Conservation (phyloP, 2,797 vertebrate genomes). For the Cyclopterus lumpus region DNA sequence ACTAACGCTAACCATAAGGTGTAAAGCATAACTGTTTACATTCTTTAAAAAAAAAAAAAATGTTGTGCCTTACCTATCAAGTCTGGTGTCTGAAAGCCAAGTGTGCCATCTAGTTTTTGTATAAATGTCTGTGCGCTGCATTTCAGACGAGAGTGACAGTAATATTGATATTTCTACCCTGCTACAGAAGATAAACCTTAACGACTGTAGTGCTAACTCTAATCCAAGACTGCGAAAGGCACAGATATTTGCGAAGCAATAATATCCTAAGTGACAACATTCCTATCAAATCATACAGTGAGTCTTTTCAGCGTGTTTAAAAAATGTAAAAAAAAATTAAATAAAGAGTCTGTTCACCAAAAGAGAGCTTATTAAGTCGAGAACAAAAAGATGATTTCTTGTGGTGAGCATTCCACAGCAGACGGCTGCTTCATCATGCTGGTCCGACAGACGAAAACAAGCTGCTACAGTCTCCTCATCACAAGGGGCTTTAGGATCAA, state of each 20-base stretch:
- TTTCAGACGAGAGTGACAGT: constrained; percentile 63
- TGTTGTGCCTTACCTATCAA: constrained; percentile 50
- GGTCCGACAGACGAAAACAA: constrained; percentile 64
- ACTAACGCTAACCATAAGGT: constrained; percentile 38
- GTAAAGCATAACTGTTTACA: constrained; percentile 43
- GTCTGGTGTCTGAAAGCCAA: constrained; percentile 59
- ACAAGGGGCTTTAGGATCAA: constrained; percentile 54
- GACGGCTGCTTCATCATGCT: constrained; percentile 76
- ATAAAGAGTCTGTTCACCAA: constrained; percentile 54
- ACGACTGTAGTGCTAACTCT: constrained; percentile 76
- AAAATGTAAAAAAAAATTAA: constrained; percentile 57
- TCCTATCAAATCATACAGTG: constrained; percentile 77
- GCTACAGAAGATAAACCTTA: constrained; percentile 77
- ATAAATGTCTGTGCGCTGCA: constrained; percentile 53
- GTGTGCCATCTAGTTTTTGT: constrained; percentile 55
- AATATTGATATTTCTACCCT: constrained; percentile 72
- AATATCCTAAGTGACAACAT: constrained; percentile 79
- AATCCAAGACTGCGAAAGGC: constrained; percentile 81
- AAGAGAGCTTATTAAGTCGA: constrained; percentile 70
- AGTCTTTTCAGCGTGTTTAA: constrained; percentile 65
- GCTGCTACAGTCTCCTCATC: constrained; percentile 69
- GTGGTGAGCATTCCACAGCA: constrained; percentile 76
- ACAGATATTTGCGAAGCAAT: constrained; percentile 83
- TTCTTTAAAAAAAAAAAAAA: constrained; percentile 22
- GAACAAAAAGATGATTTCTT: constrained; percentile 69